Conservation (phyloP, 2,888 invertebrate genomes). For the Griposia aprilina region DNA sequence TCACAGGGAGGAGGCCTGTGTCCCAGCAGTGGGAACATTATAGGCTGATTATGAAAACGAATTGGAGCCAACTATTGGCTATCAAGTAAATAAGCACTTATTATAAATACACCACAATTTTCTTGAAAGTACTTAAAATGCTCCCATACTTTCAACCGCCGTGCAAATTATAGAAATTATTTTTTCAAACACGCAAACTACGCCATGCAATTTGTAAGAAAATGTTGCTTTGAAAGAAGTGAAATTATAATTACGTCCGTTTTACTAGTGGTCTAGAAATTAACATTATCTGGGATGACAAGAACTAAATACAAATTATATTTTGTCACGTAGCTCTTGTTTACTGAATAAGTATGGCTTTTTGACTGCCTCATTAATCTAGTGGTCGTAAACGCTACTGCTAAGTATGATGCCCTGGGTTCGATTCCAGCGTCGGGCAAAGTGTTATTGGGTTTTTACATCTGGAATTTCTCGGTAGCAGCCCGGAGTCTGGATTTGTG, state of each 20-base stretch:
- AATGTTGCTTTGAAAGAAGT: conserved; percentile 42
- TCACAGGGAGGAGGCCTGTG: too few relatives aligned
- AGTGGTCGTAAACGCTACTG: too few relatives aligned
- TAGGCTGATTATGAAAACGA: too few relatives aligned
- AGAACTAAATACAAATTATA: neutral
- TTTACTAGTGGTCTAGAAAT: conserved; percentile 42
- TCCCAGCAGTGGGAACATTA: too few relatives aligned
- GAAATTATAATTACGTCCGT: conserved; percentile 55
- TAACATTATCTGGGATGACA: conserved; percentile 8
- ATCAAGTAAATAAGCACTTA: conserved; percentile 36
- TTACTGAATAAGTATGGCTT: neutral
- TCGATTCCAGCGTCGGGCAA: too few relatives aligned
- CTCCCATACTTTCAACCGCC: conserved; percentile 50
- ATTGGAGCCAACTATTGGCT: neutral
- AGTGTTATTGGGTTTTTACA: too few relatives aligned
- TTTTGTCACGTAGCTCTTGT: neutral
- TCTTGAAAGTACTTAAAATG: conserved; percentile 51
- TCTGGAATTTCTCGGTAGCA: too few relatives aligned
- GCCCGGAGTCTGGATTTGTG: too few relatives aligned
- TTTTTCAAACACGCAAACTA: conserved; percentile 61
- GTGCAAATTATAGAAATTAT: conserved; percentile 63
- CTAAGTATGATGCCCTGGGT: too few relatives aligned
- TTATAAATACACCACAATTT: conserved; percentile 49
- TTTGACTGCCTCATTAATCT: too few relatives aligned
- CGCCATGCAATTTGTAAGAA: conserved; percentile 36